Percentiles rank a stretch among this genome's conserved stretches.
phyloP scores from a whole-genome alignment of 2,797 vertebrate genomes.

The Eulemur albifrons region DNA sequence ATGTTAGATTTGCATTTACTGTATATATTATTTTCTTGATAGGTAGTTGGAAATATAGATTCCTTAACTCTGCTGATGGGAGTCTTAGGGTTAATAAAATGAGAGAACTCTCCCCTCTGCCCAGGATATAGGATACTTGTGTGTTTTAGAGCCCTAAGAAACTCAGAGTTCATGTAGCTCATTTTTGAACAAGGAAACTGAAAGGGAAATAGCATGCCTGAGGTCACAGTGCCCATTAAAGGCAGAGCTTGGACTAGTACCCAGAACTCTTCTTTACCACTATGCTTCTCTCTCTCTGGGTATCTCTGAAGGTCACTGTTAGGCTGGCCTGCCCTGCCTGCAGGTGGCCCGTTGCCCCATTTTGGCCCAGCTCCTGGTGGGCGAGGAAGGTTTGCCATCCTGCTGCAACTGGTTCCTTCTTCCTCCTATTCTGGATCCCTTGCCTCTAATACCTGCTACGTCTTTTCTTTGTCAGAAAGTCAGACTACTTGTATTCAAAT shows the following conservation, averaged over 20 bases:
- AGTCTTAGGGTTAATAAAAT: not conserved
- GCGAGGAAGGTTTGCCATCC: not conserved
- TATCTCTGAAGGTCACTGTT: not conserved
- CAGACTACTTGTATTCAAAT: not conserved
- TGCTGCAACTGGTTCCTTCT: not conserved
- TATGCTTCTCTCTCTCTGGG: not conserved
- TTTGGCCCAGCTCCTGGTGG: not conserved
- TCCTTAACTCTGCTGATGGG: not conserved
- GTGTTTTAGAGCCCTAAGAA: slow-evolving; percentile 17
- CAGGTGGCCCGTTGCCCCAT: not conserved
- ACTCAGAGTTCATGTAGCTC: not conserved
- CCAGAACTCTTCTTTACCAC: not conserved
- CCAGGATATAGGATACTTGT: not conserved
- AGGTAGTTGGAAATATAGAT: not conserved
- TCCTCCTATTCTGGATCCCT: not conserved
- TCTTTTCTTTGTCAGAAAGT: not conserved
- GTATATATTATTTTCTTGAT: not conserved
- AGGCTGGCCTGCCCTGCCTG: not conserved
- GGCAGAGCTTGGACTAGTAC: not conserved
- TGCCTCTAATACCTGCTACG: not conserved
- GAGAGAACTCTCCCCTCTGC: not conserved
- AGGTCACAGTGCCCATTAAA: not conserved
- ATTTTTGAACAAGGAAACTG: not conserved
- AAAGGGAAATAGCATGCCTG: not conserved
- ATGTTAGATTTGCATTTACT: not conserved